Conservation (phyloP, 2,888 invertebrate species). For the Ormyrus thymus region DNA sequence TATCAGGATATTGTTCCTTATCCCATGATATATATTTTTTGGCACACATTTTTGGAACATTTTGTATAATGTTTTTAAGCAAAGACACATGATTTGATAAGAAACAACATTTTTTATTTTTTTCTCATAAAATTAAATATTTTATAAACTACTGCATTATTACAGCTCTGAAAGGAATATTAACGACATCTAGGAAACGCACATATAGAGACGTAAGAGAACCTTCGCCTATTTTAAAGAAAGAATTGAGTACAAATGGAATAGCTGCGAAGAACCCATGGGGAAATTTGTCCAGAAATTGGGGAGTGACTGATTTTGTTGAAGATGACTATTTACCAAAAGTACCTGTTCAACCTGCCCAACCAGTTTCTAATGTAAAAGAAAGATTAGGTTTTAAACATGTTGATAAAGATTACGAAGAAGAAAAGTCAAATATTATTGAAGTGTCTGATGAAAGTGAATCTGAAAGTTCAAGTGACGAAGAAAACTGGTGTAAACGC, state of each 20-base stretch:
- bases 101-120: neutral
- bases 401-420: neutral
- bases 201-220: constrained; percentile 63
- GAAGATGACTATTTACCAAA: constrained; percentile 71
- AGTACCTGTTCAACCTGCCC: constrained; percentile 39
- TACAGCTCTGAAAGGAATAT: constrained; percentile 74
- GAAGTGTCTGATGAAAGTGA: constrained; percentile 61
- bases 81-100: neutral
- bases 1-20: too few relatives aligned
- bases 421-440: constrained; percentile 42
- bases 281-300: constrained; percentile 83
- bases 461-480: constrained; percentile 73
- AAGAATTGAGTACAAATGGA: constrained; percentile 54
- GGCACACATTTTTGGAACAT: too few relatives aligned
- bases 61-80: neutral
- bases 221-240: constrained; percentile 22
- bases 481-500: constrained; percentile 78
- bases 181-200: constrained; percentile 75
- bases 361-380: constrained; percentile 63
- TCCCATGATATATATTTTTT: too few relatives aligned
- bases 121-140: neutral
- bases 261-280: constrained; percentile 80
- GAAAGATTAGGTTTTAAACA: constrained; percentile 65
- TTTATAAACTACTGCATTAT: constrained; percentile 24
- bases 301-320: constrained; percentile 82